These are phyloP conservation scores for Rhynchophorus ferrugineus DNA, from an alignment of 1,140 invertebrate genomes.

Conservation along the genomic window DNA sequence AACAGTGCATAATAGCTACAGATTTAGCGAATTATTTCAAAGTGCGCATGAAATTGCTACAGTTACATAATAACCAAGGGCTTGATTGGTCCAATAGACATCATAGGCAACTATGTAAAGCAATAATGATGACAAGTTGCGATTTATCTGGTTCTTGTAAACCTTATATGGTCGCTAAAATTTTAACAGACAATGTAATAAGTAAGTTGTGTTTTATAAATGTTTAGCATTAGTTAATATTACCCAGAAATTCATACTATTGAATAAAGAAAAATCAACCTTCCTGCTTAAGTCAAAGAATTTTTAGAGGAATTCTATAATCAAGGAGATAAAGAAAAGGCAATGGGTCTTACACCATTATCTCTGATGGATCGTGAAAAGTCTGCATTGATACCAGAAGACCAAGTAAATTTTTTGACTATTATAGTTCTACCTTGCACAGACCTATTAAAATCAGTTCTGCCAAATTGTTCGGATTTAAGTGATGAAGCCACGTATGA, in stretches of 20 bases:
- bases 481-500: constrained; percentile 28
- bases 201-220: constrained; percentile 35
- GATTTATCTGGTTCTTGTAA: constrained; percentile 51
- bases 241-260: not conserved
- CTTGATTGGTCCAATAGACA: constrained; percentile 42
- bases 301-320: constrained; percentile 35
- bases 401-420: constrained; percentile 51
- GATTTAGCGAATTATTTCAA: constrained; percentile 49
- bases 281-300: not conserved
- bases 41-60: constrained; percentile 42
- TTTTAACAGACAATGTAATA: constrained; percentile 45
- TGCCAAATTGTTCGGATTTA: constrained; percentile 40
- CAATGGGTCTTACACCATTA: constrained; percentile 47
- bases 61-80: constrained; percentile 38
- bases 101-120: constrained; percentile 45
- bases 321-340: constrained; percentile 48
- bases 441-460: constrained; percentile 42
- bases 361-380: constrained; percentile 51
- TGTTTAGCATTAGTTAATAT: not conserved
- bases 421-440: constrained; percentile 48
- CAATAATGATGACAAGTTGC: constrained; percentile 50
- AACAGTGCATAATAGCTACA: constrained; percentile 48
- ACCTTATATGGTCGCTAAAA: constrained; percentile 46
- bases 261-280: not conserved
- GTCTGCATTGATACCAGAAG: constrained; percentile 44